Percentiles rank a stretch among this genome's conserved stretches.
Conservation (phyloP, 2,888 invertebrate genomes). For the Mimas tiliae region DNA sequence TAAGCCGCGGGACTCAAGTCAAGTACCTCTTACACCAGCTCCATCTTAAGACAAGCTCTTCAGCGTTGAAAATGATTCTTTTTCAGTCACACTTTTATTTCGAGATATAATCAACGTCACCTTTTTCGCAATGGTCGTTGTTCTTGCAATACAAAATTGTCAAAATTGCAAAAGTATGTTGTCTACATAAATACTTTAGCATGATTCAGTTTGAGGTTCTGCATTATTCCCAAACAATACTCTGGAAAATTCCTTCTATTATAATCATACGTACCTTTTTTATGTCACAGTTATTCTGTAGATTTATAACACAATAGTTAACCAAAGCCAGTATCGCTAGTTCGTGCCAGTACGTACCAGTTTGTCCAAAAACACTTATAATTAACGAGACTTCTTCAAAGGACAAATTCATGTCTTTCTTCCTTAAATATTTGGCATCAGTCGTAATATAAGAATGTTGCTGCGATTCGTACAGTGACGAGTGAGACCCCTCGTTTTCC, state of each 20-base stretch:
- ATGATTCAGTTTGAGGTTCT: not conserved
- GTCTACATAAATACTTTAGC: not conserved
- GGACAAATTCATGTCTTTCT: too few relatives aligned
- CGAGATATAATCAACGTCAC: constrained; percentile 17
- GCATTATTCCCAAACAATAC: not conserved
- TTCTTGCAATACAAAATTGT: not conserved
- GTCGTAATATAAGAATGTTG: too few relatives aligned
- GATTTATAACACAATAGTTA: too few relatives aligned
- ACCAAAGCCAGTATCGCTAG: too few relatives aligned
- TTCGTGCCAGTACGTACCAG: too few relatives aligned
- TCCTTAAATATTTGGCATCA: too few relatives aligned
- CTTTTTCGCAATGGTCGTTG: not conserved
- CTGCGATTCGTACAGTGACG: too few relatives aligned
- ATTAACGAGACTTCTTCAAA: too few relatives aligned
- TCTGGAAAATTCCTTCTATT: not conserved
- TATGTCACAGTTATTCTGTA: too few relatives aligned
- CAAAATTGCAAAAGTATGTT: not conserved
- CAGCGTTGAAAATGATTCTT: constrained; percentile 36
- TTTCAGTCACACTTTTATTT: constrained; percentile 36
- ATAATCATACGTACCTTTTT: too few relatives aligned
- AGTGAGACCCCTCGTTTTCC: too few relatives aligned
- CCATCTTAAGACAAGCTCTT: constrained; percentile 39
- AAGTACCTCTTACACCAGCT: constrained; percentile 43
- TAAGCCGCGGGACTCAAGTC: constrained; percentile 41
- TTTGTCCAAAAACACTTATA: too few relatives aligned